Conservation (phyloP, 2,113 vertebrate genomes). For the Penelope pileata region DNA sequence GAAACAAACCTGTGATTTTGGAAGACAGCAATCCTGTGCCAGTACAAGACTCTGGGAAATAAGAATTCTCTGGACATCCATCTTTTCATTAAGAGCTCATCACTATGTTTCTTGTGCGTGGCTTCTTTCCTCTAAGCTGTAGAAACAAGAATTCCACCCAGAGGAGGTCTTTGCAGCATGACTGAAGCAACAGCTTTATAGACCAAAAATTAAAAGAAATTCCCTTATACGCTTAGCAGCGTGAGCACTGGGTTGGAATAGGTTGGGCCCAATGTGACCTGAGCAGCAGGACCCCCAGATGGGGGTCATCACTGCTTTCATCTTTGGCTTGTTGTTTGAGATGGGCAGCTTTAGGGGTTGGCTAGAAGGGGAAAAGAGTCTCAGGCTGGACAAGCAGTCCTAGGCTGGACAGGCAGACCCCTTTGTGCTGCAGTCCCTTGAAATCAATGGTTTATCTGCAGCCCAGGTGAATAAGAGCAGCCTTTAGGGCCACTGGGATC, state of each 20-base stretch:
- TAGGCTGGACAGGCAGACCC: not conserved
- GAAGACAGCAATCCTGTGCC: not conserved
- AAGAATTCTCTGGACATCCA: not conserved
- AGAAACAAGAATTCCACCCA: not conserved
- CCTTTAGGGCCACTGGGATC: not conserved
- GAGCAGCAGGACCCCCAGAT: not conserved
- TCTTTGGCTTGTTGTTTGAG: not conserved
- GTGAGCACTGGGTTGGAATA: not conserved
- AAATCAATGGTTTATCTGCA: not conserved
- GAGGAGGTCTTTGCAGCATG: not conserved
- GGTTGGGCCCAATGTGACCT: not conserved
- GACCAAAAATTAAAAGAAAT: not conserved
- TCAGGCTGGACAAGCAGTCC: too few relatives aligned
- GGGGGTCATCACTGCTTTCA: not conserved
- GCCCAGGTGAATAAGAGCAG: not conserved
- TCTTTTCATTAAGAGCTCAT: not conserved
- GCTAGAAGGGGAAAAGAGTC: not conserved
- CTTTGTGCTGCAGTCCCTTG: not conserved
- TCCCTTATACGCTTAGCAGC: not conserved
- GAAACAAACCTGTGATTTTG: conserved; percentile 2
- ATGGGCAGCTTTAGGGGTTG: not conserved
- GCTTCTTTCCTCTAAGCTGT: not conserved
- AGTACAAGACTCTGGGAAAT: not conserved
- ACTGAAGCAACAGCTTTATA: not conserved
- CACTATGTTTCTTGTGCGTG: not conserved